Percentiles rank a stretch among this genome's conserved stretches.
These are phyloP conservation scores for Eilema depressum DNA, from an alignment of 2,888 invertebrate genomes.

Conservation along the genomic window DNA sequence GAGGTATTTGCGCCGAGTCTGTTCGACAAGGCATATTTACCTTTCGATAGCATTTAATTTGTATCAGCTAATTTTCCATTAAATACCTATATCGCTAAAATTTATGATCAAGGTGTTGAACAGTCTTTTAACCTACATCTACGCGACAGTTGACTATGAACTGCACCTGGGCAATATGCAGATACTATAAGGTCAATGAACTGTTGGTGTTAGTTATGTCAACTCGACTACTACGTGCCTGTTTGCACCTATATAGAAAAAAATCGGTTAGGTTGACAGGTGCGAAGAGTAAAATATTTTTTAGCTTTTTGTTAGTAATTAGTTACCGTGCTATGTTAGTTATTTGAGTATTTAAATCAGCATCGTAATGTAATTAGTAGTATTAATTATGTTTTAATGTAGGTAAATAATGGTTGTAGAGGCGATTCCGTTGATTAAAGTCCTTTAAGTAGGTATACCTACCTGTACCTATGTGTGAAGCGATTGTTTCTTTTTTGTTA, in stretches of 20 bases:
- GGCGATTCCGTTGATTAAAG: no score
- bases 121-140: neutral
- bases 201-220: neutral
- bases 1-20: no score
- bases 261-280: neutral
- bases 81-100: neutral
- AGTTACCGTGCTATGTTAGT: neutral
- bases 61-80: neutral
- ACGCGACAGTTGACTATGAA: neutral
- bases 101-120: neutral
- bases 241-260: neutral
- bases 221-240: neutral
- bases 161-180: neutral
- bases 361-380: neutral
- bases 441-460: no score
- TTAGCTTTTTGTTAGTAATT: neutral
- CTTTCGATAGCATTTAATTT: no score
- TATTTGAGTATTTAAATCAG: neutral
- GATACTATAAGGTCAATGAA: neutral
- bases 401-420: no score
- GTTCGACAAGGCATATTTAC: no score
- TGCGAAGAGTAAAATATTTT: neutral
- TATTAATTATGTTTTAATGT: neutral
- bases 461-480: no score
- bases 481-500: no score